Percentiles rank a stretch among this genome's conserved stretches.
Evolutionary conservation across 2,888 invertebrate genomes (phyloP).

Genomic region (Helicoverpa assulta): DNA sequence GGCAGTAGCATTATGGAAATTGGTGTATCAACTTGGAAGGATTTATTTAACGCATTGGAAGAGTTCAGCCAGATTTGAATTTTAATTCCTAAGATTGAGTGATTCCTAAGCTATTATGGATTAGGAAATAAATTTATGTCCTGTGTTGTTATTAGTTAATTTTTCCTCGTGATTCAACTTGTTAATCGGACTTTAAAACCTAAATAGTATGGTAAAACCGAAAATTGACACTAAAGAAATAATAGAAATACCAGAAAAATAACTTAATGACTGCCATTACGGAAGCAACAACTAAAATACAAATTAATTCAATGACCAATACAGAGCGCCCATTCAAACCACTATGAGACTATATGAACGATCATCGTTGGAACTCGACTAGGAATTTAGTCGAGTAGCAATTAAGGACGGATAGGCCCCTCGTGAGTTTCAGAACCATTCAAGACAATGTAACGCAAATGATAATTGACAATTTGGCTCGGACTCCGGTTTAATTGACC

Average conservation of each 20-base stretch:
- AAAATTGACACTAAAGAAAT: neutral
- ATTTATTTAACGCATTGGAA: constrained; percentile 1
- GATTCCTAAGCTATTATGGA: too few relatives aligned
- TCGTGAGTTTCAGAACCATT: constrained; percentile 63
- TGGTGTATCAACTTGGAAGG: neutral
- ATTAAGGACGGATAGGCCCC: constrained; percentile 61
- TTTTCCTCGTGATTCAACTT: too few relatives aligned
- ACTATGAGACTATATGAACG: constrained; percentile 48
- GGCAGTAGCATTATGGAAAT: constrained; percentile 30
- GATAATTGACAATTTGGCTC: constrained; percentile 73
- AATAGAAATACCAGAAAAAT: neutral
- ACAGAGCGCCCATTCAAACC: constrained; percentile 43
- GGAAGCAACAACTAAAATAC: constrained; percentile 32
- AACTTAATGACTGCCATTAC: constrained; percentile 7
- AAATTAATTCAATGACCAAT: constrained; percentile 42
- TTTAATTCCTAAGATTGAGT: neutral
- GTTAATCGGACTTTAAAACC: neutral
- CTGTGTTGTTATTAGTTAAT: too few relatives aligned
- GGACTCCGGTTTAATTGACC: constrained; percentile 73
- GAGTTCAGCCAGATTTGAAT: neutral
- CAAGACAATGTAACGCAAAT: constrained; percentile 69
- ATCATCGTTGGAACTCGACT: constrained; percentile 46
- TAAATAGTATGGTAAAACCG: neutral
- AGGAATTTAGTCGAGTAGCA: constrained; percentile 53
- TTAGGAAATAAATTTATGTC: too few relatives aligned